Conservation (phyloP, 2,888 invertebrate species). For the Eristalinus aeneus region DNA sequence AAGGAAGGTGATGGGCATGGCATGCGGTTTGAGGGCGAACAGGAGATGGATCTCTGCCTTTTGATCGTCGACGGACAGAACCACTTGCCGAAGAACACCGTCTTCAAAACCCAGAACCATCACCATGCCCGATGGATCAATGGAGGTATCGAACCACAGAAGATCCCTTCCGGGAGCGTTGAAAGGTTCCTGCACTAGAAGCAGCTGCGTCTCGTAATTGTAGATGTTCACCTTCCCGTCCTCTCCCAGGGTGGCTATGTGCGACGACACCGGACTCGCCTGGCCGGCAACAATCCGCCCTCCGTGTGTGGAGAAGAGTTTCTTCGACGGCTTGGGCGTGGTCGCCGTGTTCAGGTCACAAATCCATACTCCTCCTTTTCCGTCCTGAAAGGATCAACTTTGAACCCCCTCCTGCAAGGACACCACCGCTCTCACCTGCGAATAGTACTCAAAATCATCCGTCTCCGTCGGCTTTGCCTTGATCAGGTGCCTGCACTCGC, state of each 20-base stretch:
- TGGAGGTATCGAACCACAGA: conserved; percentile 87
- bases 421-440: conserved; percentile 85
- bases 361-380: conserved; percentile 90
- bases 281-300: conserved; percentile 87
- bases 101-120: conserved; percentile 87
- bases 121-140: conserved; percentile 85
- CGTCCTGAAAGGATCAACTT: conserved; percentile 84
- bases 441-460: conserved; percentile 84
- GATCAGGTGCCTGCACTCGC: conserved; percentile 77
- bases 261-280: conserved; percentile 85
- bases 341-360: conserved; percentile 85
- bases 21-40: conserved; percentile 86
- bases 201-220: conserved; percentile 83
- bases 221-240: conserved; percentile 89
- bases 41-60: conserved; percentile 75
- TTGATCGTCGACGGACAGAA: conserved; percentile 73
- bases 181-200: conserved; percentile 85
- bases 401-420: too few relatives aligned
- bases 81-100: conserved; percentile 85
- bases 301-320: conserved; percentile 87
- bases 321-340: conserved; percentile 79
- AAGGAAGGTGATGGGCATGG: conserved; percentile 84
- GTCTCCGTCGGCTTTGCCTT: conserved; percentile 79
- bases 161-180: conserved; percentile 83
- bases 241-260: conserved; percentile 87